A percentile compares a stretch with the other conserved stretches of the same genome.
phyloP scores from a whole-genome alignment of 2,797 vertebrate genomes.

The Rhynchotus rufescens region DNA sequence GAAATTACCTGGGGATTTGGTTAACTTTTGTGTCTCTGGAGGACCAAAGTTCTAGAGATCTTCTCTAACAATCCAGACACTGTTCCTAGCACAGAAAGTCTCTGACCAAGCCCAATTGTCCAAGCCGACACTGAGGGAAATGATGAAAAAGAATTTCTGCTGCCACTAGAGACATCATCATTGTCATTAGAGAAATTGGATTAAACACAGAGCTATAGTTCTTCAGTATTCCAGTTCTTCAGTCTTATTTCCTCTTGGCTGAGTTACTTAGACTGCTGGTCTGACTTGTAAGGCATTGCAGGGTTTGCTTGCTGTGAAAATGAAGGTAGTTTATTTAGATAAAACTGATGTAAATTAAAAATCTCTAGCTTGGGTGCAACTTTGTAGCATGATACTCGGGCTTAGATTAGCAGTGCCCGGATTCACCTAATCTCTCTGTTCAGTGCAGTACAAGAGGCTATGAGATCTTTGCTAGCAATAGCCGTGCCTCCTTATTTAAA shows the following conservation, averaged over 20 bases:
- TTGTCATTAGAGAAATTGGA: neutral
- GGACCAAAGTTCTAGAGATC: neutral
- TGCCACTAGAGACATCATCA: neutral
- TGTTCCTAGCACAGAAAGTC: neutral
- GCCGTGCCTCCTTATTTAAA: neutral
- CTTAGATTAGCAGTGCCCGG: neutral
- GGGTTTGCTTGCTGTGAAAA: neutral
- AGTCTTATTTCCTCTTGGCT: neutral
- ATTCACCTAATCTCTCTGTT: neutral
- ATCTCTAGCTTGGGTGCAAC: neutral
- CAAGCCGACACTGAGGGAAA: rapidly evolving
- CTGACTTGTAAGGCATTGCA: neutral
- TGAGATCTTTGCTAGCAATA: neutral
- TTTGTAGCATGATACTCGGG: neutral
- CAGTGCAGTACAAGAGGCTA: rapidly evolving
- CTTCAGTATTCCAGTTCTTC: neutral
- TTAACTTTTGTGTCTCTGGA: neutral
- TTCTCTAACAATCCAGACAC: neutral
- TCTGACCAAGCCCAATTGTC: rapidly evolving
- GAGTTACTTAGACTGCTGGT: neutral
- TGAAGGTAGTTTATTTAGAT: neutral
- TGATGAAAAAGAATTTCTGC: neutral
- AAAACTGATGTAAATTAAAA: neutral
- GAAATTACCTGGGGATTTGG: neutral
- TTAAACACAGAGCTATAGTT: neutral